Percentiles rank a stretch among this genome's conserved stretches.
phyloP scores from a whole-genome alignment of 2,113 vertebrate species.

The Delphinapterus leucas region DNA sequence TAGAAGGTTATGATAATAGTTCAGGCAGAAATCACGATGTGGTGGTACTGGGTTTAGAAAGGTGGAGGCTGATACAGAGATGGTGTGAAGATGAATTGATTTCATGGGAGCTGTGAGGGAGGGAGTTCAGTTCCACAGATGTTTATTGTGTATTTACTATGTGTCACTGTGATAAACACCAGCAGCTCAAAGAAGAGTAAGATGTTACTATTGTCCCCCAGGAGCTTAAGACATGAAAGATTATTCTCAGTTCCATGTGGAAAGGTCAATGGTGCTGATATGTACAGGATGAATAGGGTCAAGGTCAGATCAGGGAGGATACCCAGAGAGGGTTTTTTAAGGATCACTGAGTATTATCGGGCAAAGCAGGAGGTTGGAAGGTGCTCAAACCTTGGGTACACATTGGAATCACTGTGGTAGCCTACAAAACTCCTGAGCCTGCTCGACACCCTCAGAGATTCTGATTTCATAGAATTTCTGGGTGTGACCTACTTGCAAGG shows the following conservation, averaged over 20 bases:
- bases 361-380: background rate
- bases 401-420: background rate
- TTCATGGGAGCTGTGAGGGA: background rate
- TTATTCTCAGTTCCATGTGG: background rate
- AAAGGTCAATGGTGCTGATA: background rate
- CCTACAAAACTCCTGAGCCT: background rate
- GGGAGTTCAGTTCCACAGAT: background rate
- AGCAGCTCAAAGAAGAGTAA: background rate
- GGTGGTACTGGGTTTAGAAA: background rate
- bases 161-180: background rate
- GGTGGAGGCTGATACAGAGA: background rate
- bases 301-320: background rate
- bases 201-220: background rate
- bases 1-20: background rate
- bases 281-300: background rate
- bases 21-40: background rate
- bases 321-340: background rate
- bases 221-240: background rate
- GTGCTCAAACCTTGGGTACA: background rate
- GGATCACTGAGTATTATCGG: background rate
- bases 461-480: background rate
- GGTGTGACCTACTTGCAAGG: background rate
- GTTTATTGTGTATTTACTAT: background rate
- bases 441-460: background rate
- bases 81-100: background rate